Base-by-base conservation (phyloP, 2,113 vertebrate species). In the Heterocephalus glaber region DNA sequence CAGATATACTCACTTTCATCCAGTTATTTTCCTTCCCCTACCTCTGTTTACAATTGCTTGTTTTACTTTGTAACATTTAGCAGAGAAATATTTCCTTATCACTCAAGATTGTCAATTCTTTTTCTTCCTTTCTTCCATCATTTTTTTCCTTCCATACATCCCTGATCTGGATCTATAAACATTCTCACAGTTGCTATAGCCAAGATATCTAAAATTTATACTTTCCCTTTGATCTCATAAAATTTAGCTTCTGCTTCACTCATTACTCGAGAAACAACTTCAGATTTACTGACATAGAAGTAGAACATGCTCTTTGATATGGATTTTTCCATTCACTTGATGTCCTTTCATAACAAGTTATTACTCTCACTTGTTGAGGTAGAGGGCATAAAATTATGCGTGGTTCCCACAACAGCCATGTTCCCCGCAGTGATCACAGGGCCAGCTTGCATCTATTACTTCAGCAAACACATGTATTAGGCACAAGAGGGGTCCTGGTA, bases 171-270 rank as follows among this genome's bases (percentile, higher is more conserved):
- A 87, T 97, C 90, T 90, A 90, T 95, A 95, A 87, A 93, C 70
- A 84, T 38, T 74, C 47, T 89, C 58, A 38, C 58, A 38, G 85
- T n/a, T 70, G 58, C 58, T 54, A 28, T 17, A 52, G 38, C 76
- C 60, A 92, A 95, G 68, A 82, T 49, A 95, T 96, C 95, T 95
- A 83, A 97, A 96, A 96, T 96, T 88, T 96, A 96, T 95, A 66
- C 87, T 96, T 96, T 95, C 80, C 66, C 85, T 96, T 88, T 96
- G 93, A 97, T 94, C 76, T 65, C 41, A 84, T 95, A 95, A 97
- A 94, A 96, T 80, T 91, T 82, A 87, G 76, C 93, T 95, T 81
- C 89, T 81, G 17, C 70, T 87, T 81, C 90, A 93, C 87, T 97
- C 97, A 90, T 94, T 96, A 77, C 95, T 84, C 95, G 93, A 84